Evolutionary conservation across 2,888 invertebrate genomes (phyloP), one percentile per base, ranked within the genome.

Genomic region (Parochlus steinenii): DNA sequence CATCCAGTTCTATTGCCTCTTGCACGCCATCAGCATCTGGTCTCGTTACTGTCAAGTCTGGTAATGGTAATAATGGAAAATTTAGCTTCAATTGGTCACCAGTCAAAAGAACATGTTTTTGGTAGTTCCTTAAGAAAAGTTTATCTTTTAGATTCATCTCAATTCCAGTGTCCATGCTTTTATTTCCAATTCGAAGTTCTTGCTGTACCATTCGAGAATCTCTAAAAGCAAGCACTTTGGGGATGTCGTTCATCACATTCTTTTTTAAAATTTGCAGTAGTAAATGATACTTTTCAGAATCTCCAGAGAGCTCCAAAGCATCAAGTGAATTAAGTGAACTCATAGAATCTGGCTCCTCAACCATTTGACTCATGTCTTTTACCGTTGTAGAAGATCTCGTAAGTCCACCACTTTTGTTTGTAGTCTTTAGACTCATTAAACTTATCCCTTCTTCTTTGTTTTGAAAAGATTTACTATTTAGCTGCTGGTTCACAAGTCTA

Each of bases 171-270:
- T 58, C 56, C 56, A 58, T 56, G 3, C 51, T 46, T 33, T 50
- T 54, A 39, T 57, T 57, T 4, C 58, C 58, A 39, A 57, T 57
- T 22, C 56, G 52, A 39, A 58, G 41, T 40, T 59, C 57, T 41
- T 57, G 57, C 35, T 55, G 53, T 11, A 57, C 56, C 44, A 58
- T 52, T n/a, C 53, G 52, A 4, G 58, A 56, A 37, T 58, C 57
- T 10, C 55, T 46, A 43, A 53, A 58, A 8, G 53, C 53, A 37
- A 57, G 38, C 17, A 57, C 59, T 16, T 49, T 58, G 31, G 58
- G 56, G 42, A 56, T 58, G 41, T 56, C 59, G 37, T 58, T 58
- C 42, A 44, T 41, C 10, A 42, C 38, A 28, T 39, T 39, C 30
- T 40, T 41, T 19, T 30, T 37, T 8, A 39, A 19, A 20, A 31